Evolutionary conservation across 2,797 vertebrate species (phyloP).

Genomic region (Hoplostethus mediterraneus): DNA sequence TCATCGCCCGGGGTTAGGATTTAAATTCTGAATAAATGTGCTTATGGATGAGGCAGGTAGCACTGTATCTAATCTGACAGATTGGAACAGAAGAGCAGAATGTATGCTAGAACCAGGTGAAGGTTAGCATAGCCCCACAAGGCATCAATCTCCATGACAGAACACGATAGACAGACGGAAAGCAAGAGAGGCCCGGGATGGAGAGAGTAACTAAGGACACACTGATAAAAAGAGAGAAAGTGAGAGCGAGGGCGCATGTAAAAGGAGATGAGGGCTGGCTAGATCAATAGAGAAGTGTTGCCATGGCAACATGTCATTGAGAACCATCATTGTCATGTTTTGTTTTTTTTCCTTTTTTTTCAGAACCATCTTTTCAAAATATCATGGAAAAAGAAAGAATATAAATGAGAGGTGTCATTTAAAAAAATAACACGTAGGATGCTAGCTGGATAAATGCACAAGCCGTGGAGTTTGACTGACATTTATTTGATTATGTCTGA

Average conservation of each 20-base stretch:
- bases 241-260: slow-evolving; percentile 67
- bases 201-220: slow-evolving; percentile 70
- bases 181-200: slow-evolving; percentile 53
- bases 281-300: slow-evolving; percentile 81
- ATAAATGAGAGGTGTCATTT: slow-evolving; percentile 49
- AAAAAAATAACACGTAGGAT: slow-evolving; percentile 32
- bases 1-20: slow-evolving; percentile 76
- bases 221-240: slow-evolving; percentile 59
- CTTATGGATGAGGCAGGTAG: slow-evolving; percentile 80
- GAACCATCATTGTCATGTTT: slow-evolving; percentile 72
- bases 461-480: slow-evolving; percentile 20
- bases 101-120: slow-evolving; percentile 75
- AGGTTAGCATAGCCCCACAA: slow-evolving; percentile 76
- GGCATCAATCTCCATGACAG: slow-evolving; percentile 75
- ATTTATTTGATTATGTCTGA: slow-evolving; percentile 46
- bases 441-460: neutral
- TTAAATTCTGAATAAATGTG: slow-evolving; percentile 82
- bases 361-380: slow-evolving; percentile 31
- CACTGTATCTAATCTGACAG: slow-evolving; percentile 77
- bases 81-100: slow-evolving; percentile 77
- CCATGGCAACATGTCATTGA: slow-evolving; percentile 82
- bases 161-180: slow-evolving; percentile 69
- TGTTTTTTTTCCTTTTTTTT: slow-evolving; percentile 26
- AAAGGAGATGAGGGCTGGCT: slow-evolving; percentile 71
- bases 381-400: slow-evolving; percentile 46